Evolutionary conservation across 1,140 invertebrate species (phyloP), one percentile per base, ranked within the genome.

Genomic region (Pissodes strobi): DNA sequence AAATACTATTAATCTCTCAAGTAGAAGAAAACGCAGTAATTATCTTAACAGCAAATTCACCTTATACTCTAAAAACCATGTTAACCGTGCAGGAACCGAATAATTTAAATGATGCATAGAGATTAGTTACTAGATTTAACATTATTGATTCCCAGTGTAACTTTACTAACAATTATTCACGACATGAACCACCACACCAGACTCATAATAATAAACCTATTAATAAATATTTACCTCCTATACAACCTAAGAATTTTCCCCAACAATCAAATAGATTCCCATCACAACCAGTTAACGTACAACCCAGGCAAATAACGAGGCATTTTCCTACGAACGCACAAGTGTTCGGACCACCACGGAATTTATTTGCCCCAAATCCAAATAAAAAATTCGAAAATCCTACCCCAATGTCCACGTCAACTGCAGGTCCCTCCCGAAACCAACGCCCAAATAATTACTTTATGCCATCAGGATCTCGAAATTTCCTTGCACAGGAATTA

Each of bases 331-430:
- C 68, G 19, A 64, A 64, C 30, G 10, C 18, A 25, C 60, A 69
- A 58, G 65, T 67, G 8, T 69, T 69, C 46, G 65, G 65, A 2
- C 55, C 45, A 53, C 60, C 64, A 22, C 59, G 38, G 66, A 66
- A 68, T 25, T 58, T 58, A 5, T 67, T 69, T 53, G 22, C 38
- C 2, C 27, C 25, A 17, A 13, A 45, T n/a, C 21, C 13, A 10
- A 17, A n/a, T 37, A 21, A 27, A 48, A 23, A 48, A 38, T n/a
- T 18, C 45, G 8, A 23, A 9, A n/a, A 25, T 17, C 17, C 18
- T 13, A 43, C 10, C 39, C n/a, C n/a, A n/a, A n/a, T n/a, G n/a
- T n/a, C n/a, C n/a, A n/a, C n/a, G n/a, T n/a, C n/a, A n/a, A n/a
- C n/a, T 1, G 18, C 1, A 43, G 9, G 13, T 30, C 27, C 27